Base-by-base conservation (phyloP, 1,140 invertebrate genomes). In the Agrypnia vestita region DNA sequence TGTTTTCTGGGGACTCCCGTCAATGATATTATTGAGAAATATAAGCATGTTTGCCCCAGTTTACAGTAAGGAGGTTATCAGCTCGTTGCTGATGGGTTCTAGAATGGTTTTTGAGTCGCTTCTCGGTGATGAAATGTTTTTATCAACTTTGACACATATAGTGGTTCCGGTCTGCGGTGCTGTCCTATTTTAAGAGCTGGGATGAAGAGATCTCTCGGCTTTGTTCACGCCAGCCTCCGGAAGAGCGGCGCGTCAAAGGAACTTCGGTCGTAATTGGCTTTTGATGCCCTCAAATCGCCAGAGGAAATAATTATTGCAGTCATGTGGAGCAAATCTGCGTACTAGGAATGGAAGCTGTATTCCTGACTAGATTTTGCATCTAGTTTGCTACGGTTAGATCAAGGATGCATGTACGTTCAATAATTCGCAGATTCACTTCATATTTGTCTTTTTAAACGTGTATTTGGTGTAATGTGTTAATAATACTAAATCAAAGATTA, bases 1-100 rank as follows among this genome's bases (percentile, higher is more conserved):
- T 47, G 25, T 4, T 44, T 67, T 47, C 62, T 47, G 62, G 43
- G 62, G 44, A 59, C 0, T 35, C 13, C 43, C 62, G 13, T 25
- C 44, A n/a, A 13, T 44, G 55, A 13, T 67, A 43, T 67, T 67
- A 46, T 67, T 67, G 17, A 59, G 62, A 67, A 67, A 67, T 15
- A 15, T 44, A 10, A 67, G 43, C 62, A 51, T 19, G 64, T 47
- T 69, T 69, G 64, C 44, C 46, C 43, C 21, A 10, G 61, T 64
- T 64, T 67, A 67, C 43, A 35, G 10, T 25, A 51, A 71, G 46
- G 67, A 71, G 67, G 67, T 71, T 71, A 71, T 71, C 67, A 13
- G 15, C 12, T 12, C 35, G 67, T 11, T 25, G 55, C 17, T 64
- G 61, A 43, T 49, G 47, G 19, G 19, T 25, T 51, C 17, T 46